phyloP scores from a whole-genome alignment of 2,888 invertebrate genomes.

The Drosophila picticornis region DNA sequence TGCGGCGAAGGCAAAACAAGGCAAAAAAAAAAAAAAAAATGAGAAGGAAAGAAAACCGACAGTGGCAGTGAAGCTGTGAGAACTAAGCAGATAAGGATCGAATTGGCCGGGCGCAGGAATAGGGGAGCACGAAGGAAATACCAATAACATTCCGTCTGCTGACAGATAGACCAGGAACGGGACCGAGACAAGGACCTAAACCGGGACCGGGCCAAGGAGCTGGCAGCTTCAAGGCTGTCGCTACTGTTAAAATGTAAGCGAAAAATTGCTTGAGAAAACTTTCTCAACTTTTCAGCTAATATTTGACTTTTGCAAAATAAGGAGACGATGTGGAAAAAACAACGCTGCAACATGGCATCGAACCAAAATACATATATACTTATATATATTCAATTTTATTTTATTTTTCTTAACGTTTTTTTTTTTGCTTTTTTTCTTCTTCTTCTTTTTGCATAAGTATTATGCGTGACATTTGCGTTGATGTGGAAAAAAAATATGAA shows the following conservation, averaged over 20 bases:
- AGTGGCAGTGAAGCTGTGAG: slow-evolving; percentile 51
- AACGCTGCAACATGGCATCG: slow-evolving; percentile 62
- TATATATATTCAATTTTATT: slow-evolving; percentile 41
- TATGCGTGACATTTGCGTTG: slow-evolving; percentile 76
- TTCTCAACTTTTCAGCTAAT: slow-evolving; percentile 83
- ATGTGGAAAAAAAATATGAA: slow-evolving; percentile 47
- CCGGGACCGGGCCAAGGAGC: slow-evolving; percentile 10
- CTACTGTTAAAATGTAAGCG: slow-evolving; percentile 73
- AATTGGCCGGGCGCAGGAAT: slow-evolving; percentile 5
- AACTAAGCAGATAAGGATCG: slow-evolving; percentile 75
- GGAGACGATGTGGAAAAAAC: slow-evolving; percentile 76
- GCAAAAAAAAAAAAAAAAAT: slow-evolving; percentile 9
- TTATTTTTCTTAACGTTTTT: slow-evolving; percentile 33
- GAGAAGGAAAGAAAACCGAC: slow-evolving; percentile 50
- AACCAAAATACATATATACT: slow-evolving; percentile 44
- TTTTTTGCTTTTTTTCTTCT: not conserved
- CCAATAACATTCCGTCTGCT: slow-evolving; percentile 71
- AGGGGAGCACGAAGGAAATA: slow-evolving; percentile 57
- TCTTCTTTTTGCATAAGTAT: slow-evolving; percentile 55
- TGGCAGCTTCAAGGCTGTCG: slow-evolving; percentile 24
- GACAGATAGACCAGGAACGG: slow-evolving; percentile 75
- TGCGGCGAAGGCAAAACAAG: slow-evolving; percentile 1
- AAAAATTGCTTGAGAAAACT: slow-evolving; percentile 82
- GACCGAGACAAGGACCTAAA: slow-evolving; percentile 7
- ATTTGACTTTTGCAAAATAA: slow-evolving; percentile 82